phyloP scores from a whole-genome alignment of 2,113 vertebrate species.

The Theristicus caerulescens region DNA sequence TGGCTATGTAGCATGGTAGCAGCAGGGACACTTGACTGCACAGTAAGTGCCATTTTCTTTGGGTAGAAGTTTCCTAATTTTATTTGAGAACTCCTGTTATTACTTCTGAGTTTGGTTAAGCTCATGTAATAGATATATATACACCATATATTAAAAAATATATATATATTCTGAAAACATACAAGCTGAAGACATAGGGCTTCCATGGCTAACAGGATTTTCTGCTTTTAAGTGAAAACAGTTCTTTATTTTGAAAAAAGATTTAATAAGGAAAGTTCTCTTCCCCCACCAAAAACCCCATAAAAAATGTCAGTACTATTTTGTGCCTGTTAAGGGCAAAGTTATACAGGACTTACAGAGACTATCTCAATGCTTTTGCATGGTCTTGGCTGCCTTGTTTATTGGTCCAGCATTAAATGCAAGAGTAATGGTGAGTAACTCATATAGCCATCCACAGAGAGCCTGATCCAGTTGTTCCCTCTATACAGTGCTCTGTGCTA shows the following conservation, averaged over 20 bases:
- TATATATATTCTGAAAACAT: neutral
- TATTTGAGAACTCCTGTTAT: neutral
- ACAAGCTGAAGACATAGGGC: neutral
- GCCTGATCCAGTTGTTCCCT: neutral
- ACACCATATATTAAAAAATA: neutral
- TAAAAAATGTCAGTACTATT: neutral
- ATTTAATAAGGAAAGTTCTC: neutral
- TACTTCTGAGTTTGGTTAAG: constrained; percentile 15
- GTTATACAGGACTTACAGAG: neutral
- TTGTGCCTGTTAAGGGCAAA: neutral
- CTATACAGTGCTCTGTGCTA: neutral
- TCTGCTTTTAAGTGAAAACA: neutral
- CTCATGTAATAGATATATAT: neutral
- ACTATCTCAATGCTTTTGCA: neutral
- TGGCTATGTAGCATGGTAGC: neutral
- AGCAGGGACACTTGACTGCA: neutral
- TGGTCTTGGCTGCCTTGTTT: neutral
- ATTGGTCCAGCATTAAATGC: neutral
- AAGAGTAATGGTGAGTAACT: neutral
- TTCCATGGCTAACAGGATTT: neutral
- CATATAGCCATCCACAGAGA: neutral
- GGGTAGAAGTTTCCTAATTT: neutral
- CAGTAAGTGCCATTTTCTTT: neutral
- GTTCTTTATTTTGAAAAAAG: neutral
- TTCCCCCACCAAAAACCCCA: neutral